A percentile compares a stretch with the other conserved stretches of the same genome.
phyloP scores from a whole-genome alignment of 2,888 invertebrate species.

The Plemyria rubiginata region DNA sequence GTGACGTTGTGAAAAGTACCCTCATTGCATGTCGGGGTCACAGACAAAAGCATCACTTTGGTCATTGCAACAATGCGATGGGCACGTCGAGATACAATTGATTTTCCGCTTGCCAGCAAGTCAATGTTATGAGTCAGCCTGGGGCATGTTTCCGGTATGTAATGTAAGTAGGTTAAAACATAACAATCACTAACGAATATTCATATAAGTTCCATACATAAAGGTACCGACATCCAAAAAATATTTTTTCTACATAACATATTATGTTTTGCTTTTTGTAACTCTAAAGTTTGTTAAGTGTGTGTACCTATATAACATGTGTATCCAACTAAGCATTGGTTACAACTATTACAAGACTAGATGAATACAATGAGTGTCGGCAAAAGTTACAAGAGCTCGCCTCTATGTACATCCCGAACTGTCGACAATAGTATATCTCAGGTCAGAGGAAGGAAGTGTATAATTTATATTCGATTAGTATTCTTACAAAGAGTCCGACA shows the following conservation, averaged over 20 bases:
- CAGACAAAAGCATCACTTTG: conserved; percentile 64
- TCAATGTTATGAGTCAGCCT: conserved; percentile 52
- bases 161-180: conserved; percentile 19
- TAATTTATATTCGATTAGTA: conserved; percentile 73
- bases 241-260: no score
- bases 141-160: conserved; percentile 45
- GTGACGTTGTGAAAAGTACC: conserved; percentile 25
- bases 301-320: no score
- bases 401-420: conserved; percentile 49
- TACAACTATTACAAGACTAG: conserved; percentile 27
- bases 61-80: conserved; percentile 66
- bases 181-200: not conserved
- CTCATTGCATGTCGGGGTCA: conserved; percentile 58
- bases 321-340: conserved; percentile 27
- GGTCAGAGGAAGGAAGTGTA: conserved; percentile 69
- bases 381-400: conserved; percentile 52
- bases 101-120: conserved; percentile 61
- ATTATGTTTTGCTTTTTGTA: no score
- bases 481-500: conserved; percentile 54
- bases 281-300: no score
- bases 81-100: conserved; percentile 66
- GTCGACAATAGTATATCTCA: conserved; percentile 49
- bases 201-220: no score
- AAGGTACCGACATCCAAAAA: no score
- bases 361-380: conserved; percentile 47